Evolutionary conservation across 2,888 invertebrate species (phyloP).

Genomic region (Pseudococcus jackbeardsleyi): DNA sequence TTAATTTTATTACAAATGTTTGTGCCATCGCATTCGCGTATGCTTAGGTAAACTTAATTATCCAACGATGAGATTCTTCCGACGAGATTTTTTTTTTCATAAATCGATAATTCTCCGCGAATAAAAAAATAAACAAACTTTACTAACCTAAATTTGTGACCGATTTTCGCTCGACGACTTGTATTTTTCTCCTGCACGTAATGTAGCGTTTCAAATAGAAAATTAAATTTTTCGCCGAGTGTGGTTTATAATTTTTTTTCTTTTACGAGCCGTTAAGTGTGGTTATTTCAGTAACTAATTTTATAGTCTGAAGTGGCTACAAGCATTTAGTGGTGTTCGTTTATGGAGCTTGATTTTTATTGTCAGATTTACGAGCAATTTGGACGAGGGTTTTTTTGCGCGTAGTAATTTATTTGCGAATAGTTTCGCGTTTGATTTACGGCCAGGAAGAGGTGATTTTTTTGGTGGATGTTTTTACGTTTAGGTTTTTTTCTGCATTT

Average conservation of each 20-base stretch:
- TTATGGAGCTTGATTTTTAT: slow-evolving; percentile 39
- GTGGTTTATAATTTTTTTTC: slow-evolving; percentile 17
- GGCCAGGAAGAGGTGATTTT: slow-evolving; percentile 26
- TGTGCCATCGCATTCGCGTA: neutral
- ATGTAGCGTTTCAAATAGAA: slow-evolving; percentile 23
- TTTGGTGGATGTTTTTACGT: slow-evolving; percentile 16
- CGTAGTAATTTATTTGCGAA: slow-evolving; percentile 37
- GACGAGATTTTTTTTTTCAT: neutral
- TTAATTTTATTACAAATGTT: slow-evolving; percentile 38
- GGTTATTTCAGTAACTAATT: slow-evolving; percentile 30
- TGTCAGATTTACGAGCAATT: slow-evolving; percentile 41
- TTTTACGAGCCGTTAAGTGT: slow-evolving; percentile 37
- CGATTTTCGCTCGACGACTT: neutral
- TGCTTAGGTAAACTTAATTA: neutral
- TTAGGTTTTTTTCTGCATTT: neutral
- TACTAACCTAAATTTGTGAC: slow-evolving; percentile 20
- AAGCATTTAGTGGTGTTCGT: slow-evolving; percentile 24
- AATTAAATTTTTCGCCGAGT: neutral
- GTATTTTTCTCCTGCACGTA: neutral
- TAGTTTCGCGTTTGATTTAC: slow-evolving; percentile 44
- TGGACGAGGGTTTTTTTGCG: neutral
- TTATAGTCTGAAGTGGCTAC: slow-evolving; percentile 27
- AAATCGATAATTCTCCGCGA: neutral
- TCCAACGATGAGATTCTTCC: neutral
- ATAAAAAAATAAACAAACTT: neutral